A percentile compares a stretch with the other conserved stretches of the same genome.
Conservation (phyloP, 1,140 invertebrate species). For the Vanessa atalanta region DNA sequence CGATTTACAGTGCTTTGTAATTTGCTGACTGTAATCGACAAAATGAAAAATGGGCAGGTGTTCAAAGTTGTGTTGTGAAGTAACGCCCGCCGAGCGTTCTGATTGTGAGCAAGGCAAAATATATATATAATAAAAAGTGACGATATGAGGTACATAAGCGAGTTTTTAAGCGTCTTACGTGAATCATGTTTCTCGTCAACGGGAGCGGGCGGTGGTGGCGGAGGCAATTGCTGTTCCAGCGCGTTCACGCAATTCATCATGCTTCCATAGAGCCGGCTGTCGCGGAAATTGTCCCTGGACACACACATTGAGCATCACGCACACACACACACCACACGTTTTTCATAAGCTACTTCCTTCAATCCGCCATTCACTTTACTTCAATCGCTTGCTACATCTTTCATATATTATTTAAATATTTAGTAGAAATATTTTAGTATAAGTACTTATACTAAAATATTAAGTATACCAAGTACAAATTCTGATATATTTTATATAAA, state of each 20-base stretch:
- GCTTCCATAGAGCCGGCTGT: constrained; percentile 86
- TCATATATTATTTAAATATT: no score
- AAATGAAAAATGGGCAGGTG: constrained; percentile 18
- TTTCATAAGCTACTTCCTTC: background rate
- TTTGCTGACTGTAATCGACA: constrained; percentile 11
- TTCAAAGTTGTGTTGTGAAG: constrained; percentile 17
- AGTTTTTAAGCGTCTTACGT: constrained; percentile 83
- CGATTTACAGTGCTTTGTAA: constrained; percentile 13
- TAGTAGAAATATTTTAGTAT: no score
- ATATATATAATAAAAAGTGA: constrained; percentile 8
- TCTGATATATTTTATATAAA: no score
- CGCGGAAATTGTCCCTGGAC: constrained; percentile 79
- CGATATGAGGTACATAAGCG: constrained; percentile 16
- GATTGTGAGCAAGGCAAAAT: constrained; percentile 8
- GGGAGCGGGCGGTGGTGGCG: constrained; percentile 87
- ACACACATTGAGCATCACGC: constrained; percentile 41
- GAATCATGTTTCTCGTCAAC: constrained; percentile 90
- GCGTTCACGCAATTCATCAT: constrained; percentile 93
- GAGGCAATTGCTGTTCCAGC: constrained; percentile 88
- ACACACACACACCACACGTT: constrained; percentile 6
- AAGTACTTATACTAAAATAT: no score
- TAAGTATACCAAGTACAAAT: no score
- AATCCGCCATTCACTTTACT: background rate
- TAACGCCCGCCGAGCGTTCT: constrained; percentile 4
- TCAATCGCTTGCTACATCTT: background rate